Conservation (phyloP, 2,113 vertebrate species). For the Eptatretus burgeri region DNA sequence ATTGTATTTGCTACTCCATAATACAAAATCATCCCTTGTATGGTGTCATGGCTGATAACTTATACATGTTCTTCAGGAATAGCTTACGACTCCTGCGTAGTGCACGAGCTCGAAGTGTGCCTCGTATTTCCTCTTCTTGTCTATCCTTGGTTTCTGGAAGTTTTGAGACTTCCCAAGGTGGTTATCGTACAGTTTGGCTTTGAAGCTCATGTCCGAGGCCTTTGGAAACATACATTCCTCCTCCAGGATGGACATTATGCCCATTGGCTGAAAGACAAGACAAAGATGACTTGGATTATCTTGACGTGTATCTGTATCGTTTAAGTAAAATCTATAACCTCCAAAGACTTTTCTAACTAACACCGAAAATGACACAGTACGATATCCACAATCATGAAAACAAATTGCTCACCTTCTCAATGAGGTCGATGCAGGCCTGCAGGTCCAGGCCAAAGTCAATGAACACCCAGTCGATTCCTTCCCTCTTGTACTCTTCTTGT, state of each 20-base stretch:
- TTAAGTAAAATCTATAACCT: no score
- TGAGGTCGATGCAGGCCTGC: constrained; percentile 34
- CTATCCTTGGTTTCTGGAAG: not conserved
- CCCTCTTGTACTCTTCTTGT: constrained; percentile 40
- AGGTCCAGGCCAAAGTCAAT: constrained; percentile 41
- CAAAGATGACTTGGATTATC: no score
- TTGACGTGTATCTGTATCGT: no score
- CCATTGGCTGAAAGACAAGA: not conserved
- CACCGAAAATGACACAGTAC: no score
- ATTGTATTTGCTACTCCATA: no score
- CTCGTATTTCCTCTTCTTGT: constrained; percentile 14
- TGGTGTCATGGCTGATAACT: no score
- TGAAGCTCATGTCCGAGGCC: constrained; percentile 5
- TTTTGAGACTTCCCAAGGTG: constrained; percentile 1
- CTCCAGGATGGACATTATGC: constrained; percentile 5
- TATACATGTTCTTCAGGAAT: constrained; percentile 11
- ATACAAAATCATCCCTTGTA: no score
- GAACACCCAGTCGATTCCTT: constrained; percentile 32
- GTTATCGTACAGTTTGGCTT: not conserved
- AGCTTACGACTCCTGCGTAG: constrained; percentile 1
- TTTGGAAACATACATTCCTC: constrained; percentile 5
- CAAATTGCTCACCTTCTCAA: constrained; percentile 25
- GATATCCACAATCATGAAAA: no score
- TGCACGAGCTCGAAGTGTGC: not conserved
- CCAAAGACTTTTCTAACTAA: no score